Base-by-base conservation (phyloP, 1,140 invertebrate genomes). In the Bombus picipes region DNA sequence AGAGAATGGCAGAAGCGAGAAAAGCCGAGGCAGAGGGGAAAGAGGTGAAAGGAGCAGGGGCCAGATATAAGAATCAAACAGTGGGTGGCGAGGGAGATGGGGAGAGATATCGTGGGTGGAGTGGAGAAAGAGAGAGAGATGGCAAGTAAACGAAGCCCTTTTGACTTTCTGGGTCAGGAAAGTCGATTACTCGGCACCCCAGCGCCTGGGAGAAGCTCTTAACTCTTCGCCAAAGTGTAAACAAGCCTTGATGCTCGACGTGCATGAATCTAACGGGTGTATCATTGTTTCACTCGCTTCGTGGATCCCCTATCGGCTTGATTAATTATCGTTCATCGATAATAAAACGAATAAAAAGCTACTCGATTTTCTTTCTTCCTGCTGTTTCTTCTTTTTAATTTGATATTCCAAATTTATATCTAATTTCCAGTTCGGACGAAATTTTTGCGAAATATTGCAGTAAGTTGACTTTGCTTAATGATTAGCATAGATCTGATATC, bases 131-230 rank as follows among this genome's bases (percentile, higher is more conserved):
- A 72, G n/a, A 77, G 85, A 88, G 73, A 87, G 86, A 86, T 53
- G 76, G 81, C 73, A 87, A 89, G 87, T 88, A 88, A 87, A 88
- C 83, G 81, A 90, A 90, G 90, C 89, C 78, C 83, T 85, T 90
- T 88, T 86, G 87, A 92, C 88, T 92, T 90, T 92, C 89, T 87
- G 70, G 91, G 89, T 92, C 90, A 89, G 87, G 73, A 91, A 92
- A 92, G 90, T 92, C 91, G 91, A 92, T 92, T 92, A 92, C 89
- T 91, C 83, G 80, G 85, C 84, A 80, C 83, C 86, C 77, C 80
- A 71, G 81, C 62, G 66, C 76, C 83, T 81, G 82, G 77, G 62
- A 91, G 81, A 89, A 86, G 75, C 91, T 90, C 89, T 92, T 90
- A 89, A 91, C 87, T 91, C 89, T 84, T 82, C 83, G 74, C 81